phyloP scores from a whole-genome alignment of 92 coral and sea anemone genomes.

The Epizoanthus rinbou region DNA sequence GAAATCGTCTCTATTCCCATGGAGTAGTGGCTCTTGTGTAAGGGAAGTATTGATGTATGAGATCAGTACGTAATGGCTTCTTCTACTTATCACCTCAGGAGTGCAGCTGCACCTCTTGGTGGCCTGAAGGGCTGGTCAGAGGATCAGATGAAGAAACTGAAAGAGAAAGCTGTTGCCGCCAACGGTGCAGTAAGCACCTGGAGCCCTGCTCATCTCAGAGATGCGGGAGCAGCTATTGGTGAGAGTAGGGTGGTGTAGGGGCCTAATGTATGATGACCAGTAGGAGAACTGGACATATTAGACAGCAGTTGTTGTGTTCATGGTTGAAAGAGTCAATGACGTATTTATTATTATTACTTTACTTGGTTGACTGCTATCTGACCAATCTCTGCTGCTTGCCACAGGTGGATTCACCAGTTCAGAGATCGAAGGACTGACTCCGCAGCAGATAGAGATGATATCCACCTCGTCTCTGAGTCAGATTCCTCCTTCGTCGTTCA shows the following conservation, averaged over 20 bases:
- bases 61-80: too few species aligned
- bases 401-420: slow-evolving; percentile 67
- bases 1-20: too few species aligned
- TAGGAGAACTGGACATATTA: too few species aligned
- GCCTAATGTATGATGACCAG: too few species aligned
- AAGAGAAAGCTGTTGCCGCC: slow-evolving; percentile 52
- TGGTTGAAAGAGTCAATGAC: too few species aligned
- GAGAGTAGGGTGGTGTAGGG: too few species aligned
- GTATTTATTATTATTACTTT: too few species aligned
- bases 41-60: not conserved
- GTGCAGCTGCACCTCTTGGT: slow-evolving; percentile 65
- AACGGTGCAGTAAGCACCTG: slow-evolving; percentile 64
- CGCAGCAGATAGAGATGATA: slow-evolving; percentile 60
- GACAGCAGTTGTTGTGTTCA: too few species aligned
- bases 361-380: not conserved
- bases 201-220: too few species aligned
- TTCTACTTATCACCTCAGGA: slow-evolving; percentile 18
- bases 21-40: too few species aligned
- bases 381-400: too few species aligned
- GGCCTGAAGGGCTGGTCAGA: slow-evolving; percentile 63
- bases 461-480: slow-evolving; percentile 58
- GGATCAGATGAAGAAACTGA: slow-evolving; percentile 60
- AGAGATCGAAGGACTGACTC: slow-evolving; percentile 57
- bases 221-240: too few species aligned
- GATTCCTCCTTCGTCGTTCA: slow-evolving; percentile 60